Base-by-base conservation (phyloP, 2,888 invertebrate genomes). In the Epistrophe grossulariae region DNA sequence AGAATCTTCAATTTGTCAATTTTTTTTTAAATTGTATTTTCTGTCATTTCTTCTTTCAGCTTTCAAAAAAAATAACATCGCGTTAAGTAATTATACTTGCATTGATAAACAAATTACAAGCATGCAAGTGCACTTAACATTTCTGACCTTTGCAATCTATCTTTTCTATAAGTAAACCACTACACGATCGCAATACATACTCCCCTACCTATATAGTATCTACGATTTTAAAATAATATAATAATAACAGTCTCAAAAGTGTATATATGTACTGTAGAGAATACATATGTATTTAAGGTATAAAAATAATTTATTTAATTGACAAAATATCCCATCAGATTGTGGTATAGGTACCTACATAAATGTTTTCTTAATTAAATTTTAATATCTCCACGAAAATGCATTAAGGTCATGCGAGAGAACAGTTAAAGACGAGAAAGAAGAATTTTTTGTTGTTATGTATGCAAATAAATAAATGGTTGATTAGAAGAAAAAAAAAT, bases 381-480 rank as follows among this genome's bases (percentile, higher is more conserved):
- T 71, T 82, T 82, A 82, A 82, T 82, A 77, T 77, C 78, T n/a
- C 19, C 28, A 50, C 28, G 15, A 78, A 71, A 71, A 28, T 70
- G 35, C 62, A 82, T 82, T 82, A 78, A 57, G 77, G 81, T 77
- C 81, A 78, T 31, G 9, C 55, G 11, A 60, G 17, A 40, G 40
- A 40, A 55, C 55, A 19, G n/a, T 40, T 15, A 40, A 52, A 52
- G 9, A 24, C 15, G 4, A 6, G 5, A 43, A 6, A 10, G 5
- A 43, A 50, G 15, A 50, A 38, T 7, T 31, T 43, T 13, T 31
- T 35, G 28, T 31, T 35, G 28, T 40, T 7, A 24, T 24, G 24
- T 59, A 59, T 13, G 35, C 6, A 60, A 40, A 57, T n/a, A 35
- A n/a, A 45, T 45, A 45, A 45, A 57, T 52, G 19, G 28, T 17